phyloP scores from a whole-genome alignment of 2,888 invertebrate species.

The Calliscelio sp. region DNA sequence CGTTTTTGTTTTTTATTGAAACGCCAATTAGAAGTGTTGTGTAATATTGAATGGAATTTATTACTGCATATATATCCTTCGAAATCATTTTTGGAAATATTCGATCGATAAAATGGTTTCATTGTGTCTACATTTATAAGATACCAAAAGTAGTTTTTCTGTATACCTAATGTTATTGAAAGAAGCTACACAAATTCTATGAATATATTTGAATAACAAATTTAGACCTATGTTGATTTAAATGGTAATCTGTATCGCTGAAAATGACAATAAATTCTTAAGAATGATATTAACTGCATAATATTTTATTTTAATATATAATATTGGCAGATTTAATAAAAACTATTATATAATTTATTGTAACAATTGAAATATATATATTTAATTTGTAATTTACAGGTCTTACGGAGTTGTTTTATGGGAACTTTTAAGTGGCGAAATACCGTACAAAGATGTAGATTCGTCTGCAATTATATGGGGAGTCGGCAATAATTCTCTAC shows the following conservation, averaged over 20 bases:
- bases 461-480: slow-evolving; percentile 99
- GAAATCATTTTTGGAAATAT: neutral
- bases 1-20: neutral
- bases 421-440: slow-evolving; percentile 98
- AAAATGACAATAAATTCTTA: too few species aligned
- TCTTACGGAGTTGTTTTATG: slow-evolving; percentile 99
- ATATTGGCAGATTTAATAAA: neutral
- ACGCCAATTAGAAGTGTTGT: neutral
- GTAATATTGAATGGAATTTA: neutral
- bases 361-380: too few species aligned
- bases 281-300: too few species aligned
- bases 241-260: too few species aligned
- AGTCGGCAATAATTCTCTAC: slow-evolving; percentile 97
- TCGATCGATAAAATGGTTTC: too few species aligned
- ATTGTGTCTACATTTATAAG: too few species aligned
- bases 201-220: too few species aligned
- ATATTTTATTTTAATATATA: too few species aligned
- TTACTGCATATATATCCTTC: neutral
- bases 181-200: too few species aligned
- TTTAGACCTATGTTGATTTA: too few species aligned
- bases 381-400: slow-evolving; percentile 81
- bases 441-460: slow-evolving; percentile 97
- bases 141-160: too few species aligned
- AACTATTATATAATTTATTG: neutral
- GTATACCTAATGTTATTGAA: too few species aligned